Evolutionary conservation across 2,797 vertebrate species (phyloP).

Genomic region (Acanthurus tractus): DNA sequence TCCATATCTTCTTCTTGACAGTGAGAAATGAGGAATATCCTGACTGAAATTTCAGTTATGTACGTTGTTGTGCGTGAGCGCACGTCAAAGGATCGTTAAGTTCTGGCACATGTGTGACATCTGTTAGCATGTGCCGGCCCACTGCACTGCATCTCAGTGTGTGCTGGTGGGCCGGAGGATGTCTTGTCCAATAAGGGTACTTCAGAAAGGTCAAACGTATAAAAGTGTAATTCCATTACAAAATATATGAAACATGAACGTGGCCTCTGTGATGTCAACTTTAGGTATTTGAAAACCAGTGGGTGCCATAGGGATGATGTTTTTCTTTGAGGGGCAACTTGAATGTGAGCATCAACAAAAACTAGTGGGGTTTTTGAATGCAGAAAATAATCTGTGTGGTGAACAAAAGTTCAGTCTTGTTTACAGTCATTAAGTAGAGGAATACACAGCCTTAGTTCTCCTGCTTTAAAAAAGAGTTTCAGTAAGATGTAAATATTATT

Average conservation of each 20-base stretch:
- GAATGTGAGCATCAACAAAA: too few relatives aligned
- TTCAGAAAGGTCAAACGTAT: conserved; percentile 19
- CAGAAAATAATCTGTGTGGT: too few relatives aligned
- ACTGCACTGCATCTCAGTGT: conserved; percentile 4
- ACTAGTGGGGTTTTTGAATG: too few relatives aligned
- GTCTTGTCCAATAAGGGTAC: conserved; percentile 32
- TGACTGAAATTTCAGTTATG: conserved; percentile 34
- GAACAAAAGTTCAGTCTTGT: too few relatives aligned
- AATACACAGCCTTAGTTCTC: not conserved
- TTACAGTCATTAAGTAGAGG: not conserved
- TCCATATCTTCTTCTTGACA: conserved; percentile 18
- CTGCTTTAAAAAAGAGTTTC: not conserved
- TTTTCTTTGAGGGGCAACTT: too few relatives aligned
- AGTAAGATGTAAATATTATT: not conserved
- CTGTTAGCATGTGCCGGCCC: conserved; percentile 33
- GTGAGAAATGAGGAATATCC: conserved; percentile 28
- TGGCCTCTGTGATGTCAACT: too few relatives aligned
- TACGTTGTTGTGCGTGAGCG: not conserved
- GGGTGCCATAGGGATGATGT: too few relatives aligned
- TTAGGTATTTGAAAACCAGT: too few relatives aligned
- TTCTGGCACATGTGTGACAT: conserved; percentile 36
- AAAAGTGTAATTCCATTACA: conserved; percentile 7
- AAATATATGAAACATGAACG: too few relatives aligned
- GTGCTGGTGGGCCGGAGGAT: conserved; percentile 7
- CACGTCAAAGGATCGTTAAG: conserved; percentile 21